phyloP scores from a whole-genome alignment of 2,888 invertebrate genomes.

The Anaspis maculata region DNA sequence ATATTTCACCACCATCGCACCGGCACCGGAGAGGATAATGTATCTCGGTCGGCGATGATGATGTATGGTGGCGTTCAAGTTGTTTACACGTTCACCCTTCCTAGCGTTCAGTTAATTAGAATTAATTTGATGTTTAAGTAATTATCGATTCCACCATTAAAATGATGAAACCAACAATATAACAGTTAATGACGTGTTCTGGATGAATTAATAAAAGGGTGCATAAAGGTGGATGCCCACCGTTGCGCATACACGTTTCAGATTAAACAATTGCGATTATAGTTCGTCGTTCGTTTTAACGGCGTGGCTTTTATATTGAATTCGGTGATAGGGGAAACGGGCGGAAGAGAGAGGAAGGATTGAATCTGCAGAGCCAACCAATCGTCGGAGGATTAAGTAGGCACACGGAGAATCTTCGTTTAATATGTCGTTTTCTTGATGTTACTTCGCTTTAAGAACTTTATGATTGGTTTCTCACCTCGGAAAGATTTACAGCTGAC shows the following conservation, averaged over 20 bases:
- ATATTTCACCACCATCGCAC: constrained; percentile 10
- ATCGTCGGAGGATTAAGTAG: constrained; percentile 14
- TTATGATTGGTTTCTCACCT: constrained; percentile 22
- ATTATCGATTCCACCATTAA: no score
- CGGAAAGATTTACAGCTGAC: constrained; percentile 15
- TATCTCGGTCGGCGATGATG: constrained; percentile 6
- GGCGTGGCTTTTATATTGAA: no score
- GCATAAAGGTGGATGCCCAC: no score
- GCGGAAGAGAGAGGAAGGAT: constrained; percentile 6
- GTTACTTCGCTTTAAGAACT: constrained; percentile 19
- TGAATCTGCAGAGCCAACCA: constrained; percentile 11
- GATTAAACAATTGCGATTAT: no score
- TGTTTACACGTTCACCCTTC: constrained; percentile 4
- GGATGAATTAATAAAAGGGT: no score
- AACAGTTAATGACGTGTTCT: no score
- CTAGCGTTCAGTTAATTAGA: no score
- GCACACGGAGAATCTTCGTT: constrained; percentile 14
- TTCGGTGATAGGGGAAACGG: no score
- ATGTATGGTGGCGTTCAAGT: constrained; percentile 5
- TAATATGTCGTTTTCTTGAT: constrained; percentile 21
- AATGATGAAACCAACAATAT: no score
- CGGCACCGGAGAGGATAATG: constrained; percentile 13
- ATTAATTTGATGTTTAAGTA: no score
- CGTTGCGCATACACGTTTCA: no score
- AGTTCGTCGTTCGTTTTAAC: no score